Conservation (phyloP, 2,113 vertebrate genomes). For the Donacobius atricapilla region DNA sequence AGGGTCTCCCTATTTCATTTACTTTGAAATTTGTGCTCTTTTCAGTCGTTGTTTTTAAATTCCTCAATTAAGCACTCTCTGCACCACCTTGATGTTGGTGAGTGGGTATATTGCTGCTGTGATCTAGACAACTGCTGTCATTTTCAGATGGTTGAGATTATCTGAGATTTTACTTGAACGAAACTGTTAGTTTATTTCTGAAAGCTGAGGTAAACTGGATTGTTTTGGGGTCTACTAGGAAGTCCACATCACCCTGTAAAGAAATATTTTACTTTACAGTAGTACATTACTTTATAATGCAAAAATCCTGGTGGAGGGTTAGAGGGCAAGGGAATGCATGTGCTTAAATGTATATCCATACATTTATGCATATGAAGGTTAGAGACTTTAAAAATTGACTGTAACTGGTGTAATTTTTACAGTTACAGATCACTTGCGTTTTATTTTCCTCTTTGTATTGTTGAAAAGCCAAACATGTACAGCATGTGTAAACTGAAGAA, state of each 20-base stretch:
- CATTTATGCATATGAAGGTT: not conserved
- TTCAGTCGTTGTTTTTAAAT: conserved; percentile 49
- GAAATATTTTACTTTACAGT: not conserved
- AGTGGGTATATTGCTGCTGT: conserved; percentile 18
- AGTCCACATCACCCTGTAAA: not conserved
- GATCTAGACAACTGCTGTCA: conserved; percentile 55
- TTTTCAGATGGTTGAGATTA: conserved; percentile 23
- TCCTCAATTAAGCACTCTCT: conserved; percentile 45
- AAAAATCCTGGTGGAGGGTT: not conserved
- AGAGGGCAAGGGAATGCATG: not conserved
- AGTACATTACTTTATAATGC: not conserved
- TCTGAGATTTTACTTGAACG: conserved; percentile 20
- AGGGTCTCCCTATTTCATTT: conserved; percentile 37
- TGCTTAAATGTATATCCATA: not conserved
- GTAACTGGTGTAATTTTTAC: not conserved
- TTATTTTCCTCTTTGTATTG: not conserved
- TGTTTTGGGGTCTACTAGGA: not conserved
- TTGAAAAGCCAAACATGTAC: not conserved
- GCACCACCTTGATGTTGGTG: conserved; percentile 32
- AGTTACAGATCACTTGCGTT: not conserved
- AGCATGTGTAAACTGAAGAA: not conserved
- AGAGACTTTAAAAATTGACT: not conserved
- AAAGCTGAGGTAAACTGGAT: conserved; percentile 14
- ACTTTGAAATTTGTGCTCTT: conserved; percentile 55
- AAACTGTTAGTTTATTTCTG: conserved; percentile 32